A percentile compares a stretch with the other conserved stretches of the same genome.
phyloP scores from a whole-genome alignment of 92 coral and sea anemone species.

The Palythoa heliodiscus region DNA sequence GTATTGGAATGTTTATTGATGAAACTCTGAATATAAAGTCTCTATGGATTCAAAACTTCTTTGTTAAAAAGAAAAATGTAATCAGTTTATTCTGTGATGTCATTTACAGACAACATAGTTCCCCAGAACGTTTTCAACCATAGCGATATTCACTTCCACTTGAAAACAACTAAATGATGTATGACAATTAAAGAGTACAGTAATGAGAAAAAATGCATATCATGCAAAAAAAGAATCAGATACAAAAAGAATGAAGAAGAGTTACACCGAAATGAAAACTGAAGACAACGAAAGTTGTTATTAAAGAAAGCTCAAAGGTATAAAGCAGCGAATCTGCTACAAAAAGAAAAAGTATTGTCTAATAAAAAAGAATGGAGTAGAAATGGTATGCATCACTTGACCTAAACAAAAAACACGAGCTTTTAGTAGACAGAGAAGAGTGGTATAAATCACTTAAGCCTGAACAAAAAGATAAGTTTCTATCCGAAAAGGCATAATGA shows the following conservation, averaged over 20 bases:
- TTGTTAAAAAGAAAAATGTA: no score
- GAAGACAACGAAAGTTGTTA: neutral
- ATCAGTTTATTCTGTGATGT: no score
- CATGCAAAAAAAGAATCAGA: neutral
- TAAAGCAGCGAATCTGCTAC: neutral
- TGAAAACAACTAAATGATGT: no score
- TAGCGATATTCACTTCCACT: no score
- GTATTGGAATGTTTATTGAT: no score
- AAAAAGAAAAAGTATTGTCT: slow-evolving; percentile 14
- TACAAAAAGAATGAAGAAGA: neutral
- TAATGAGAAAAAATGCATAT: neutral
- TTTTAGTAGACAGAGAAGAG: neutral
- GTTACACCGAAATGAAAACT: neutral
- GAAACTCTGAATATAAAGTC: no score
- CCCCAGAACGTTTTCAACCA: no score
- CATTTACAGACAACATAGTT: no score
- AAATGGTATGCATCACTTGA: slow-evolving; percentile 14
- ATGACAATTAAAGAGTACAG: slow-evolving; percentile 12
- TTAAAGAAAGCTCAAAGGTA: neutral
- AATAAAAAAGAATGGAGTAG: neutral
- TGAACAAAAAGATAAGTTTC: neutral
- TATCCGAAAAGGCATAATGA: neutral
- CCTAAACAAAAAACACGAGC: slow-evolving; percentile 12
- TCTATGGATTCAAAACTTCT: no score
- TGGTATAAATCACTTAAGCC: neutral